Evolutionary conservation across 2,113 vertebrate species (phyloP), one percentile per base, ranked within the genome.

Genomic region (Pongo abelii): DNA sequence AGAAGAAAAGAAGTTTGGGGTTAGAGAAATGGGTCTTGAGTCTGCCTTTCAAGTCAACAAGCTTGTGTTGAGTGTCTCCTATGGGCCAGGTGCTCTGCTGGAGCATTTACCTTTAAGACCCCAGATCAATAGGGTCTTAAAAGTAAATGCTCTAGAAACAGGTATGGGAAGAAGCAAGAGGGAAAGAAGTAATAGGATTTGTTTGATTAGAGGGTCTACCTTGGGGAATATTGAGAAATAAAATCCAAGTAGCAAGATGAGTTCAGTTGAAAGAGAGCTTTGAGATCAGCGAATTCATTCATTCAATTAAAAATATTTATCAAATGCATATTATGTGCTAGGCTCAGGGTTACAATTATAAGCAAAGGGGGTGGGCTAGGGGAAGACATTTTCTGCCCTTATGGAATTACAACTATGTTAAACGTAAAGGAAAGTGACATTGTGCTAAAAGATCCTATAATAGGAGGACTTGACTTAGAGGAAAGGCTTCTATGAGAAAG

Each of bases 281-380:
- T 55, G 85, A 61, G 50, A 52, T 70, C n/a, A 75, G 25, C 0
- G 13, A 67, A 84, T 69, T 35, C 9, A 55, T 72, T 78, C 75
- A 86, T 91, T 90, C 43, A 92, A 27, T 48, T 78, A 69, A 84
- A 88, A 84, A 88, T 86, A 81, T 48, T 69, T 87, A 48, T n/a
- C 93, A 43, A 52, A 59, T 48, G 17, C 11, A n/a, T 84, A 18
- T 72, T 55, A 75, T 75, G 10, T 89, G 52, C 79, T 38, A 92
- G 69, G 35, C 20, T 94, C 59, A 12, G 35, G 59, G 11, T 81
- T 89, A 43, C 7, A 86, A 17, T 89, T 75, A 35, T 35, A 70
- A 75, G 48, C 43, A 89, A 67, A 59, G 20, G 2, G 57, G 9
- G 27, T 30, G 27, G 61, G 30, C 5, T 30, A 12, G 13, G 22